A percentile compares a stretch with the other conserved stretches of the same genome.
Conservation (phyloP, 2,113 vertebrate species). For the Elephas maximus region DNA sequence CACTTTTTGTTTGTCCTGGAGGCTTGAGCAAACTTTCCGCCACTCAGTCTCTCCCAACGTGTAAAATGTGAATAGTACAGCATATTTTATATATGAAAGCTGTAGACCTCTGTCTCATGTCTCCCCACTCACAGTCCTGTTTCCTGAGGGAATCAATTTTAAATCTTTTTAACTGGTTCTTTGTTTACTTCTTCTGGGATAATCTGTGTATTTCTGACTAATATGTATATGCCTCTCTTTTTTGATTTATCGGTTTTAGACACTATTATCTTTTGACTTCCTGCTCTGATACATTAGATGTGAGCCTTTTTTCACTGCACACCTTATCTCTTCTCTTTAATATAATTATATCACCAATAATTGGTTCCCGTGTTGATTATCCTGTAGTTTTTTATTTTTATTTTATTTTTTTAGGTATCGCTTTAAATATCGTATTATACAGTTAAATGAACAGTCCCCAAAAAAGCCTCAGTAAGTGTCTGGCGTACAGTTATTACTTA, state of each 20-base stretch:
- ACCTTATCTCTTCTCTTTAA: neutral
- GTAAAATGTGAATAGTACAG: neutral
- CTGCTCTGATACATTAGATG: neutral
- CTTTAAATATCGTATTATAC: neutral
- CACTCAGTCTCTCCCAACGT: too few species aligned
- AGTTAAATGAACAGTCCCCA: conserved; percentile 45
- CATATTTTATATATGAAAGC: neutral
- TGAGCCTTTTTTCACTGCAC: neutral
- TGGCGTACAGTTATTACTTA: conserved; percentile 3
- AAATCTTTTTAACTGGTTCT: neutral
- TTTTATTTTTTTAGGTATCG: neutral
- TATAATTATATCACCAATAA: neutral
- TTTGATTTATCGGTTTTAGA: conserved; percentile 25
- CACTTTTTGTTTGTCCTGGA: too few species aligned
- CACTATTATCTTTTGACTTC: conserved; percentile 51
- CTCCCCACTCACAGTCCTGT: neutral
- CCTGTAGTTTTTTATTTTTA: neutral
- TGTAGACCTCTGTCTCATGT: neutral
- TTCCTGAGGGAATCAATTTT: conserved; percentile 3
- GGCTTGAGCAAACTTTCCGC: too few species aligned
- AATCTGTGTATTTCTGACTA: neutral
- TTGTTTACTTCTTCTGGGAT: conserved; percentile 55
- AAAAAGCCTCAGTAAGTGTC: conserved; percentile 9
- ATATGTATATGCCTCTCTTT: conserved; percentile 39
- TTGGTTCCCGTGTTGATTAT: neutral